Percentiles rank a stretch among this genome's conserved stretches.
Evolutionary conservation across 2,797 vertebrate genomes (phyloP).

Genomic region (Lepidocolaptes lacrymiger): DNA sequence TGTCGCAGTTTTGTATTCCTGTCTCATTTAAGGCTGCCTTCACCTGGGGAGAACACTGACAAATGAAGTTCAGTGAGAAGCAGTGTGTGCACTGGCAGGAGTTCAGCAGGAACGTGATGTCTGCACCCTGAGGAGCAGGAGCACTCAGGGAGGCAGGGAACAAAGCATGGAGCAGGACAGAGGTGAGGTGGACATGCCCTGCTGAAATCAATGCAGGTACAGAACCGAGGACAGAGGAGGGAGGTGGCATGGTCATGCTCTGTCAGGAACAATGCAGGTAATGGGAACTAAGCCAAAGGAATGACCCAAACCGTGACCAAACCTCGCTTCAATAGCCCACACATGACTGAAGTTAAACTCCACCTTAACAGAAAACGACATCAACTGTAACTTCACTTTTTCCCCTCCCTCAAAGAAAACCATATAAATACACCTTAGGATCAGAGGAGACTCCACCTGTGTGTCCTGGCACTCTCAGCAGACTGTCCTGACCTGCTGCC

Average conservation of each 20-base stretch:
- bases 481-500: background rate
- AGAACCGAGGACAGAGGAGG: background rate
- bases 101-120: background rate
- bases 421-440: background rate
- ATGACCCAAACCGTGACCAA: background rate
- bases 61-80: background rate
- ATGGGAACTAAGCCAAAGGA: background rate
- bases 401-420: background rate
- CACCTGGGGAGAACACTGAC: background rate
- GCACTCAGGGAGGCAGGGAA: background rate
- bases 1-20: rapidly evolving
- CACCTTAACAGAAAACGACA: background rate
- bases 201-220: background rate
- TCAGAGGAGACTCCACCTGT: background rate
- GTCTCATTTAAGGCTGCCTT: background rate
- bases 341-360: background rate
- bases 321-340: background rate
- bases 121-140: background rate
- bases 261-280: background rate
- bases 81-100: background rate
- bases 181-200: background rate
- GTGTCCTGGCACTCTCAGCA: background rate
- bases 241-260: no score
- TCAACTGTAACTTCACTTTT: background rate
- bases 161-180: background rate